Evolutionary conservation across 2,113 vertebrate species (phyloP).

Genomic region (Nematolebias whitei): DNA sequence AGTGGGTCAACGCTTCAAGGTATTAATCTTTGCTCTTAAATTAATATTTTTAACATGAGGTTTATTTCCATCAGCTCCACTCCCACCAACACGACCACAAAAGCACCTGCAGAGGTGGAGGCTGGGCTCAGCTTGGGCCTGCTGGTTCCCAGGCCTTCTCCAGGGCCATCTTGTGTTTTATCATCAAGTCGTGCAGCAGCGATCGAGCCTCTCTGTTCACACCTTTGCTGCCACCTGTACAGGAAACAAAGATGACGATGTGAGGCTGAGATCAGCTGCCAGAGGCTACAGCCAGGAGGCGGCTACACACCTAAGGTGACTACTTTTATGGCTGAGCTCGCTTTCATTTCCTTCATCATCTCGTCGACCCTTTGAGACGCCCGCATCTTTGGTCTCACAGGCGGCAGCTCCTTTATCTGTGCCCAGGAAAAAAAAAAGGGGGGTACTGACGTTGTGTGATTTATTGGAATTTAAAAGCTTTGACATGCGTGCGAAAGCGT

Average conservation of each 20-base stretch:
- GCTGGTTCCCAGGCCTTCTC: constrained; percentile 50
- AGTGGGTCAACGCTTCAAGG: too few species aligned
- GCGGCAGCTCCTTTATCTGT: constrained; percentile 62
- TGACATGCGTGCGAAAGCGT: neutral
- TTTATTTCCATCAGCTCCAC: neutral
- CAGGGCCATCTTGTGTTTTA: constrained; percentile 61
- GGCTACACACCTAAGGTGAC: constrained; percentile 77
- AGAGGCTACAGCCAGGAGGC: neutral
- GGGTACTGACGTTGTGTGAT: neutral
- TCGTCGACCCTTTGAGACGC: constrained; percentile 75
- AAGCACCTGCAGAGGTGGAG: constrained; percentile 6
- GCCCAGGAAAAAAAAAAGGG: constrained; percentile 18
- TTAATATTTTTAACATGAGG: neutral
- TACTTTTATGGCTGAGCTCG: constrained; percentile 67
- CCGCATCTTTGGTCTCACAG: constrained; percentile 48
- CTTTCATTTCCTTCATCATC: constrained; percentile 76
- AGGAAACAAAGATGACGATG: neutral
- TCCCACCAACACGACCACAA: neutral
- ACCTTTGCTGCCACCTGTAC: constrained; percentile 38
- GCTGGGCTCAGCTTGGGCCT: neutral
- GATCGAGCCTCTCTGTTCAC: constrained; percentile 54
- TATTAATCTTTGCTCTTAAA: too few species aligned
- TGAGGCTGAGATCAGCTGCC: neutral
- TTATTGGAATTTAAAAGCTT: neutral
- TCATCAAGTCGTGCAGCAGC: constrained; percentile 70